Evolutionary conservation across 2,888 invertebrate species (phyloP).

Genomic region (Pachymerium ferrugineum): DNA sequence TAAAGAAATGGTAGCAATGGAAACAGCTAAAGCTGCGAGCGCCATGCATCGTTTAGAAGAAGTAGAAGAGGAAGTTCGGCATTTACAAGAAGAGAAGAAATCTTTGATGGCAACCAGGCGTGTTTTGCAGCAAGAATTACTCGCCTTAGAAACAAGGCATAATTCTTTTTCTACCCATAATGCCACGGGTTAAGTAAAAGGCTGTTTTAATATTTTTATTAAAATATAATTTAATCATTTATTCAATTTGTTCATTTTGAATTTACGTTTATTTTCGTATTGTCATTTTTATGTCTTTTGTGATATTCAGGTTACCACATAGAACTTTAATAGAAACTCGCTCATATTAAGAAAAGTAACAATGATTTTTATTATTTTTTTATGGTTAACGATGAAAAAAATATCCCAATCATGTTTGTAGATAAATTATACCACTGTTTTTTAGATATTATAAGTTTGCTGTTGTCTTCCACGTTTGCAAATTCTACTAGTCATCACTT

Average conservation of each 20-base stretch:
- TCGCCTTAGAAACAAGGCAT: neutral
- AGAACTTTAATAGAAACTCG: too few species aligned
- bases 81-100: conserved; percentile 30
- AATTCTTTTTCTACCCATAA: neutral
- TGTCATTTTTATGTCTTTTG: too few species aligned
- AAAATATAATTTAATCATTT: neutral
- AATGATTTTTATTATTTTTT: neutral
- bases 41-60: neutral
- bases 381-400: too few species aligned
- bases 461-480: neutral
- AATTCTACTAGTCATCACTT: neutral
- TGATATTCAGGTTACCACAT: too few species aligned
- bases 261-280: neutral
- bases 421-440: neutral
- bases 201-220: too few species aligned
- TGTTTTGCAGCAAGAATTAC: conserved; percentile 31
- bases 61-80: conserved; percentile 23
- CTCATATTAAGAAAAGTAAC: too few species aligned
- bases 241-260: neutral
- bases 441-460: neutral
- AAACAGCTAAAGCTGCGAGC: neutral
- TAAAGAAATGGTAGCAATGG: conserved; percentile 6
- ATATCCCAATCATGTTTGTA: neutral
- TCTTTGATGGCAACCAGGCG: conserved; percentile 30
- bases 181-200: neutral